These are phyloP conservation scores for Saimiri boliviensis DNA, from an alignment of 2,113 vertebrate species.

Conservation along the genomic window DNA sequence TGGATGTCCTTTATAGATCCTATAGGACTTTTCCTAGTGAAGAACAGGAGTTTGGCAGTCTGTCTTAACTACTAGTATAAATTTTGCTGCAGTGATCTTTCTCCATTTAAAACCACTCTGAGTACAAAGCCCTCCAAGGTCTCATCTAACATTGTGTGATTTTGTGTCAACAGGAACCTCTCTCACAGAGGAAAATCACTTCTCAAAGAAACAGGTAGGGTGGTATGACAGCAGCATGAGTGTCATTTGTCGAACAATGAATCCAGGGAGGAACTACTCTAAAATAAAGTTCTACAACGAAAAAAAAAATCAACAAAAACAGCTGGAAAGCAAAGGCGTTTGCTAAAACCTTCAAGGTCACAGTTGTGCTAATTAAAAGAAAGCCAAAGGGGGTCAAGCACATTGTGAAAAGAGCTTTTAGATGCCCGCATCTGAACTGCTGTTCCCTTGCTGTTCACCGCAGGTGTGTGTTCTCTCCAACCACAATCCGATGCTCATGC, in stretches of 20 bases:
- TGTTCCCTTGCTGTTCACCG: neutral
- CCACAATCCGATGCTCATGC: too few relatives aligned
- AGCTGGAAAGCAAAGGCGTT: conserved; percentile 49
- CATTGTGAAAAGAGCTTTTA: conserved; percentile 20
- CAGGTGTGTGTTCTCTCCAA: neutral
- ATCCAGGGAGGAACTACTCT: neutral
- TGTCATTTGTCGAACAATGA: neutral
- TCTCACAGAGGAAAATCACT: neutral
- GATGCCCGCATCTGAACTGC: neutral
- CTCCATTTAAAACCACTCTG: neutral
- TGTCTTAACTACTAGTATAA: neutral
- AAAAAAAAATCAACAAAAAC: conserved; percentile 16
- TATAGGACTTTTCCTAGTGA: neutral
- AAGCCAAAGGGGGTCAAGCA: neutral
- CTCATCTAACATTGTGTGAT: neutral
- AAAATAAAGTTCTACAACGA: neutral
- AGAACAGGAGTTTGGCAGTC: neutral
- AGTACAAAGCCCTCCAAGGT: neutral
- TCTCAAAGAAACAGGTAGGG: neutral
- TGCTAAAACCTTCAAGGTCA: conserved; percentile 27
- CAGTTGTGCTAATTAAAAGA: conserved; percentile 50
- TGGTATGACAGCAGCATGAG: neutral
- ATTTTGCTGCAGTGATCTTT: neutral
- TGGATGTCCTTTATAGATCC: neutral
- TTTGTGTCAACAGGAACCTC: neutral